Conservation (phyloP, 1,140 invertebrate genomes). For the Limonius californicus region DNA sequence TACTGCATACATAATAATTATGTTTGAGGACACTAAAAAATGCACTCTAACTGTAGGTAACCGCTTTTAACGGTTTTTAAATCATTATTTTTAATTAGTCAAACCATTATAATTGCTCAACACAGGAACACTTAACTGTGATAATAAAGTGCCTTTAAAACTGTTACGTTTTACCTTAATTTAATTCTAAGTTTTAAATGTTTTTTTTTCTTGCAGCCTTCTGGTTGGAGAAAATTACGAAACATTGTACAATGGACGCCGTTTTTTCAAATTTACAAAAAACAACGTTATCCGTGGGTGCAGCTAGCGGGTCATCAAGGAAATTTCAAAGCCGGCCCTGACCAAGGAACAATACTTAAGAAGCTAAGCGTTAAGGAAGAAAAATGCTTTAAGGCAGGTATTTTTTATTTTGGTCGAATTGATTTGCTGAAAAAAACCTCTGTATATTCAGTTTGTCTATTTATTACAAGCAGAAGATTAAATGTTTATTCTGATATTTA, state of each 20-base stretch:
- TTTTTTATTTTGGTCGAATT: background rate
- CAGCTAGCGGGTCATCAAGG: constrained; percentile 91
- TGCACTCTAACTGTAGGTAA: no score
- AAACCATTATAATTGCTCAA: no score
- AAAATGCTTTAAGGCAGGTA: constrained; percentile 68
- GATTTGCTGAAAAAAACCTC: background rate
- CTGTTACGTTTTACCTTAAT: no score
- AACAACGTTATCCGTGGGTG: constrained; percentile 93
- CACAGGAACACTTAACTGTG: no score
- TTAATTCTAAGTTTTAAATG: no score
- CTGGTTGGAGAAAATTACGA: constrained; percentile 87
- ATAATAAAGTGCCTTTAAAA: no score
- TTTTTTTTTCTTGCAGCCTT: constrained; percentile 73
- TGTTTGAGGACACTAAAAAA: no score
- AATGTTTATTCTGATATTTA: background rate
- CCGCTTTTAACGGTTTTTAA: no score
- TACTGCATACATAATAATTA: no score
- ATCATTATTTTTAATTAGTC: no score
- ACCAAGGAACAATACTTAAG: constrained; percentile 90
- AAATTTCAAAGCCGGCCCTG: constrained; percentile 89
- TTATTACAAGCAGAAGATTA: background rate
- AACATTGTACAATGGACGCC: constrained; percentile 95
- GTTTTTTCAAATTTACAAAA: constrained; percentile 95
- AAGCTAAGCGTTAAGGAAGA: constrained; percentile 88
- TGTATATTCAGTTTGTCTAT: background rate